Base-by-base conservation (phyloP, 2,888 invertebrate genomes). In the Heliconius cydno region DNA sequence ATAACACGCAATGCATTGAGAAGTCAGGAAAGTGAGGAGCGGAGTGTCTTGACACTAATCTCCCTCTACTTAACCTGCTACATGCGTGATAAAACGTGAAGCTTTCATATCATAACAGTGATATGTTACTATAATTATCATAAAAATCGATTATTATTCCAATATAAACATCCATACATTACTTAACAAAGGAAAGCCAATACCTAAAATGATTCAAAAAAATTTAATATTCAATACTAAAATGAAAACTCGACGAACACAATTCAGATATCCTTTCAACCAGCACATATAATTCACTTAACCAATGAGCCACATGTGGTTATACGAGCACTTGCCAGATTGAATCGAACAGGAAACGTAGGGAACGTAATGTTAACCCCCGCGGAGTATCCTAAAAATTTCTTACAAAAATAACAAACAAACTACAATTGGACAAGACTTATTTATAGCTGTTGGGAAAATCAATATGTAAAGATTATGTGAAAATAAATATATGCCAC, bases 231-330 rank as follows among this genome's bases (percentile, higher is more conserved):
- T 75, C 71, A 28, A 81, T 13, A 66, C 66, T 74, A 67, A 76
- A 81, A 78, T 71, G 76, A 77, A 76, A 81, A 78, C 60, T 67
- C 34, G 57, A 34, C 70, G 67, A 60, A 76, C 60, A 67, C 76
- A 76, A 81, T 83, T 80, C 83, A 80, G 79, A 84, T 86, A 86
- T 84, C 88, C 87, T 88, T 90, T 87, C 87, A 89, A 89, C 88
- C 88, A 85, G 84, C 83, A 87, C 88, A 86, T 91, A 93, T 93
- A 92, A 92, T 91, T 94, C 92, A 91, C 91, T 91, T 91, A 91
- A 86, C 89, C 89, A 89, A 90, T 90, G 90, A 90, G 90, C 93
- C 92, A 90, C 91, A 93, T 92, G 93, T 88, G 89, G 93, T 87
- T 92, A 86, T 87, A 86, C 85, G 85, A 85, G 84, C 88, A 83